Base-by-base conservation (phyloP, 2,113 vertebrate genomes). In the Acanthochromis polyacanthus region DNA sequence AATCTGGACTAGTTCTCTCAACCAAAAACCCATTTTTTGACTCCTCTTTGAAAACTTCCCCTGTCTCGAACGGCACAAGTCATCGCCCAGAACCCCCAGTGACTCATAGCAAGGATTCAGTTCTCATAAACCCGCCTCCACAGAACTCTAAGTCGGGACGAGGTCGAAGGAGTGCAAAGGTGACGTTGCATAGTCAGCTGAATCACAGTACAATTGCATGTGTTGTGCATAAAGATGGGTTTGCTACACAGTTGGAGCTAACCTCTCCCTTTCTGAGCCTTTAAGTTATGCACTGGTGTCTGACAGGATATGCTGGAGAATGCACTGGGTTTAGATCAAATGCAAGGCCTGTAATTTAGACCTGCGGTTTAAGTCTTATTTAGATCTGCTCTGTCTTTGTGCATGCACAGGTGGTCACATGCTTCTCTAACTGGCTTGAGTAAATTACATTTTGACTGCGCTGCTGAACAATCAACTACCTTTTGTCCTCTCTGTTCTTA, bases 161-260 rank as follows among this genome's bases (percentile, higher is more conserved):
- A 95, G 95, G 96, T 95, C 96, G 96, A 92, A 96, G 96, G 91
- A 95, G 92, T 83, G 90, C 93, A 92, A 97, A 99, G 98, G 97
- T 99, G 97, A 99, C 94, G 81, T 43, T 74, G 46, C 69, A 67
- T 16, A 53, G 70, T 51, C 4, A 10, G 45, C 36, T 38, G 16
- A 66, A 65, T 56, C 23, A 22, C 16, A 22, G 12, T 65, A 63
- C 48, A 61, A 38, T 50, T 92, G 93, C 93, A 94, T 94, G 93
- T 23, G 62, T 80, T 45, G 50, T 72, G 80, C 63, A n/a, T 80
- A 17, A 53, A 59, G 57, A 63, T 30, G 40, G 70, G 61, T 36
- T 82, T 63, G 23, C 59, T 79, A 53, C 64, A 73, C 59, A 46
- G 61, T 81, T 81, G 52, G 38, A 57, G 32, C 79, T 88, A 83